These are phyloP conservation scores for Threskiornis aethiopicus DNA, from an alignment of 2,797 vertebrate genomes.

Conservation along the genomic window DNA sequence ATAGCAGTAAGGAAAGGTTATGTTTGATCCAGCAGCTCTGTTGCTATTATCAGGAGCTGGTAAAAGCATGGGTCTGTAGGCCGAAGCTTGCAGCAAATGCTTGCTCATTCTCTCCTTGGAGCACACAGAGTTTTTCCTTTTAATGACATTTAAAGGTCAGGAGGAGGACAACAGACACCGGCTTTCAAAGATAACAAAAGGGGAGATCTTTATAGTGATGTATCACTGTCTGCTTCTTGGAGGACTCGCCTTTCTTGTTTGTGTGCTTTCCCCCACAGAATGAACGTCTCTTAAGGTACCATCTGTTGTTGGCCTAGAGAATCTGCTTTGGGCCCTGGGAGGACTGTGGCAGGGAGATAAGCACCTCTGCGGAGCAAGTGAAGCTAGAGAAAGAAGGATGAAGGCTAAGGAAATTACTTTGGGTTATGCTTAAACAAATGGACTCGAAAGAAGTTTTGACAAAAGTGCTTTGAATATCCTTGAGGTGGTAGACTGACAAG, in stretches of 20 bases:
- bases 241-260: not conserved
- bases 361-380: not conserved
- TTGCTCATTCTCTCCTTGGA: not conserved
- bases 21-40: not conserved
- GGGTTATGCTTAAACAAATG: not conserved
- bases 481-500: not conserved
- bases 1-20: not conserved
- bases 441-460: not conserved
- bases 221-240: not conserved
- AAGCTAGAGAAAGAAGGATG: not conserved
- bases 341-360: not conserved
- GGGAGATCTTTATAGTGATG: not conserved
- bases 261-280: not conserved
- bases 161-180: not conserved
- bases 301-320: not conserved
- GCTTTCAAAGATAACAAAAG: constrained; percentile 25
- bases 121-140: not conserved
- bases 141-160: constrained; percentile 36
- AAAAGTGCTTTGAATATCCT: not conserved
- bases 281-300: not conserved
- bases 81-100: not conserved
- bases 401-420: not conserved
- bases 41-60: not conserved
- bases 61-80: not conserved
- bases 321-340: not conserved